Evolutionary conservation across 2,113 vertebrate species (phyloP).

Genomic region (Poicephalus gulielmi): DNA sequence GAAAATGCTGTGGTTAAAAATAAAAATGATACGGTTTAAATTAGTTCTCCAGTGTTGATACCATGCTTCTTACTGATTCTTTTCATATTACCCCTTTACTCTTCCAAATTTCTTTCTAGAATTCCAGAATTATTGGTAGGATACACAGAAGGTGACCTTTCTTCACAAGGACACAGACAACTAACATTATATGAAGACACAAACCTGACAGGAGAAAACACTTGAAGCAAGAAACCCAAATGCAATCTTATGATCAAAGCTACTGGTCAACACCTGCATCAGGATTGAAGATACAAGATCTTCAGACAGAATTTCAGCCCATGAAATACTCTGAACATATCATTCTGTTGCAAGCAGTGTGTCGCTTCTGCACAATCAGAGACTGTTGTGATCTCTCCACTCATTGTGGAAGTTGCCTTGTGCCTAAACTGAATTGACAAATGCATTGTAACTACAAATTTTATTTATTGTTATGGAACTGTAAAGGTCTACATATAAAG

Average conservation of each 20-base stretch:
- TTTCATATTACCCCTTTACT: neutral
- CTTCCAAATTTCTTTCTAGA: constrained; percentile 63
- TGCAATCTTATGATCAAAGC: constrained; percentile 87
- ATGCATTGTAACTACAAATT: constrained; percentile 99
- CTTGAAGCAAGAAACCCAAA: constrained; percentile 88
- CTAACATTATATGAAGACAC: constrained; percentile 86
- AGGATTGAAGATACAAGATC: constrained; percentile 76
- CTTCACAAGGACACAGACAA: constrained; percentile 91
- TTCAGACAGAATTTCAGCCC: constrained; percentile 79
- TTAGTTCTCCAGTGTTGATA: neutral
- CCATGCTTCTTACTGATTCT: neutral
- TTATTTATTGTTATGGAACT: constrained; percentile 99
- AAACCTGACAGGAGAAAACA: constrained; percentile 87
- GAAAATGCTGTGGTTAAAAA: neutral
- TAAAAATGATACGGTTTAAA: neutral
- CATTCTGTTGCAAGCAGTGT: constrained; percentile 85
- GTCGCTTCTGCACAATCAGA: constrained; percentile 99
- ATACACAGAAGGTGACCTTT: constrained; percentile 88
- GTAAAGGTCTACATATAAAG: constrained; percentile 94
- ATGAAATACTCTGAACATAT: constrained; percentile 81
- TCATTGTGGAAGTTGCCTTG: constrained; percentile 92
- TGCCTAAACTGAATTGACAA: constrained; percentile 99
- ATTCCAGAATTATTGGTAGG: constrained; percentile 83
- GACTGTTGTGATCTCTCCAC: constrained; percentile 91
- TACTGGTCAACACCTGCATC: constrained; percentile 81